Conservation (phyloP, 2,797 vertebrate genomes). For the Podarcis lilfordi region DNA sequence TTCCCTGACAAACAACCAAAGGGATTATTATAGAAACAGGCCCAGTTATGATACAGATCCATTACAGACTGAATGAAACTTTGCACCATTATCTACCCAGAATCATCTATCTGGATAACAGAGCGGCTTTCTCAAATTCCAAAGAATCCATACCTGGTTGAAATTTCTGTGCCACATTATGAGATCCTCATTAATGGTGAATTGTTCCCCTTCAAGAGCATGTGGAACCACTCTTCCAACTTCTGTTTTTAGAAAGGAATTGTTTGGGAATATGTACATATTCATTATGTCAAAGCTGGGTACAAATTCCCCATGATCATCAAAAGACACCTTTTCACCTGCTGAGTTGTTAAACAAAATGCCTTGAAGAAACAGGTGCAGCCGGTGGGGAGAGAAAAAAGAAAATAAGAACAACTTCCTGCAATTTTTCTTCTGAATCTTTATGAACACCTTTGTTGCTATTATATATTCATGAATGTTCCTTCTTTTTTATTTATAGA, state of each 20-base stretch:
- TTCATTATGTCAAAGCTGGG: neutral
- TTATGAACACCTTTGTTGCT: no score
- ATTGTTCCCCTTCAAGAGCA: neutral
- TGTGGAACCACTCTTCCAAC: neutral
- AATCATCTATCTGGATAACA: neutral
- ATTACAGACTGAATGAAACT: no score
- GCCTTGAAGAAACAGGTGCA: neutral
- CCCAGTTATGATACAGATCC: no score
- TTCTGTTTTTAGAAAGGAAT: neutral
- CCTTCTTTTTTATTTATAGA: no score
- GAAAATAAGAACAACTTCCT: neutral
- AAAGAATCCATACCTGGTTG: neutral
- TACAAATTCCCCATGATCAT: neutral
- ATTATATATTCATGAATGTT: no score
- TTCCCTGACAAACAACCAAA: no score
- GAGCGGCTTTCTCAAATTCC: neutral
- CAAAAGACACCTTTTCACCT: neutral
- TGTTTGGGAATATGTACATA: neutral
- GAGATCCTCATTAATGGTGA: neutral
- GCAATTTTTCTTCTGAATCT: no score
- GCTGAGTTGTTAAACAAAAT: neutral
- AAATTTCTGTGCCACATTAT: neutral
- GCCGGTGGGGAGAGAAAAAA: neutral
- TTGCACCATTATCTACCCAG: accelerated
- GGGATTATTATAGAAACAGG: no score